Percentiles rank a stretch among this genome's conserved stretches.
phyloP scores from a whole-genome alignment of 1,140 invertebrate species.

The Chrysopa pallens region DNA sequence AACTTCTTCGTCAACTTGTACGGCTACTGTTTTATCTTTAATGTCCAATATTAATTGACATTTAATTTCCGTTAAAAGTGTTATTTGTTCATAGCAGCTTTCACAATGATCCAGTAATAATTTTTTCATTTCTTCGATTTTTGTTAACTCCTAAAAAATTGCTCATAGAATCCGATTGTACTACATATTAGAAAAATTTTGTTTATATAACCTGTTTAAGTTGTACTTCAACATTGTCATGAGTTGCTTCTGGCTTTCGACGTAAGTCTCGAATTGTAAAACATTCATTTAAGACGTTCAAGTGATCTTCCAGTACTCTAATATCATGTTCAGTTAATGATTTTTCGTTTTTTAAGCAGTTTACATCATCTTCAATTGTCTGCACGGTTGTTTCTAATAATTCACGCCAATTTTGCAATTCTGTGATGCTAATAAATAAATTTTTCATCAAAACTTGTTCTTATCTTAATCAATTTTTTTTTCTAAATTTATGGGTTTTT shows the following conservation, averaged over 20 bases:
- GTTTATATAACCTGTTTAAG: background rate
- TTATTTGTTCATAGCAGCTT: slow-evolving; percentile 68
- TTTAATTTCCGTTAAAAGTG: slow-evolving; percentile 57
- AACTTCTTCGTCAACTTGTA: slow-evolving; percentile 52
- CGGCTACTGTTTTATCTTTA: slow-evolving; percentile 57
- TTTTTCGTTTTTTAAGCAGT: background rate
- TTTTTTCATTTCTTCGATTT: slow-evolving; percentile 56
- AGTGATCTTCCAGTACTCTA: background rate
- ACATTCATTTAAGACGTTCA: background rate
- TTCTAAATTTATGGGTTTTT: no score
- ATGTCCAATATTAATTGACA: slow-evolving; percentile 58
- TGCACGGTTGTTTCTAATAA: no score
- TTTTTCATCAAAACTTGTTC: no score
- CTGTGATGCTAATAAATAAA: background rate
- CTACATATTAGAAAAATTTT: background rate
- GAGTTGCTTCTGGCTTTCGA: background rate
- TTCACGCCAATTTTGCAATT: no score
- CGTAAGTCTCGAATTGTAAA: background rate
- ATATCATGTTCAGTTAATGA: background rate
- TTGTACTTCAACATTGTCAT: background rate
- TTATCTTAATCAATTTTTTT: no score
- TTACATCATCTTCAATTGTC: no score
- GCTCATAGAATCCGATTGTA: background rate
- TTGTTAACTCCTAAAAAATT: slow-evolving; percentile 43
- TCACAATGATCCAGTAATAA: slow-evolving; percentile 50